Conservation (phyloP, 2,797 vertebrate genomes). For the Vipera latastei region DNA sequence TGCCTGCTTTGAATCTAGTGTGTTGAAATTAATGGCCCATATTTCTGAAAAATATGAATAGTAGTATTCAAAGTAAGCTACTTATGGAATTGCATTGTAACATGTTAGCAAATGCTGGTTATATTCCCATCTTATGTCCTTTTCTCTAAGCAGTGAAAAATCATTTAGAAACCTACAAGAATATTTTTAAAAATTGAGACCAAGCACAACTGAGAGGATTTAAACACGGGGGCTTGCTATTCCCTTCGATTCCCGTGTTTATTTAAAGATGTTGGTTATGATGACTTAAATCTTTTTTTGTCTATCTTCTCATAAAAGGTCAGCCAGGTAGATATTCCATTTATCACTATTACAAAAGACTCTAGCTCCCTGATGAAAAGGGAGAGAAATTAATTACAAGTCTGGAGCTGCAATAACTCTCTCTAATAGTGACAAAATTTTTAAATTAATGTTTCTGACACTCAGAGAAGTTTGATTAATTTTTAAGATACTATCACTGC, state of each 20-base stretch:
- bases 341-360: conserved; percentile 77
- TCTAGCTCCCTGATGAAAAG: conserved; percentile 72
- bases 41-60: background rate
- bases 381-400: conserved; percentile 84
- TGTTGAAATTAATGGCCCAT: background rate
- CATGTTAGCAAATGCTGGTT: background rate
- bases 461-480: conserved; percentile 82
- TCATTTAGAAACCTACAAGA: background rate
- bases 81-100: background rate
- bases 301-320: conserved; percentile 72
- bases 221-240: conserved; percentile 40
- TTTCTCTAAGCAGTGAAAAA: background rate
- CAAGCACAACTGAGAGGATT: conserved; percentile 29
- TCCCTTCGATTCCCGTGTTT: conserved; percentile 58
- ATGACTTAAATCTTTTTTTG: conserved; percentile 62
- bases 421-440: conserved; percentile 80
- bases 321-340: conserved; percentile 73
- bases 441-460: conserved; percentile 83
- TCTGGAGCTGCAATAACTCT: conserved; percentile 78
- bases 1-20: background rate
- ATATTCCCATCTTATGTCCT: background rate
- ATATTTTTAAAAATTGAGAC: background rate
- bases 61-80: background rate
- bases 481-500: conserved; percentile 74
- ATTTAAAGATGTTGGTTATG: conserved; percentile 68